Percentiles rank a stretch among this genome's conserved stretches.
Conservation (phyloP, 1,140 invertebrate genomes). For the Akabosia matsudoensis region DNA sequence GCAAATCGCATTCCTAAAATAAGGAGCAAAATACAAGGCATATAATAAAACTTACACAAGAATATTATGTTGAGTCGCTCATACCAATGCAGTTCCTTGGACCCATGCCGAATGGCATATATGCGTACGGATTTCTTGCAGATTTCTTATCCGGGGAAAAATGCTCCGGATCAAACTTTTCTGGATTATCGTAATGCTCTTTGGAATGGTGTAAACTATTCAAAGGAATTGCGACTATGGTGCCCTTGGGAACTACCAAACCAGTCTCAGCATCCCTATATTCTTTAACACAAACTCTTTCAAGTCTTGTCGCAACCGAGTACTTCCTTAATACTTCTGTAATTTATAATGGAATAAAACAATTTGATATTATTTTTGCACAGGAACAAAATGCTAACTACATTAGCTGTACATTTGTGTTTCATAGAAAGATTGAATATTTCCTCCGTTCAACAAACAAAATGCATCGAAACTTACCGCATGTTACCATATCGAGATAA, state of each 20-base stretch:
- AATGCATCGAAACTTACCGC: conserved; percentile 36
- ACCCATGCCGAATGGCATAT: conserved; percentile 66
- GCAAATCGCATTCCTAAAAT: conserved; percentile 36
- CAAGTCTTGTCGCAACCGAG: conserved; percentile 12
- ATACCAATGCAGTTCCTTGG: conserved; percentile 57
- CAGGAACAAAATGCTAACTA: conserved; percentile 45
- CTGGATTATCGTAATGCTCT: conserved; percentile 65
- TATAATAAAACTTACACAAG: no score
- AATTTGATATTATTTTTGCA: not conserved
- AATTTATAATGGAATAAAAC: not conserved
- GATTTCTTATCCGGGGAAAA: conserved; percentile 58
- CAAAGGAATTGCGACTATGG: conserved; percentile 59
- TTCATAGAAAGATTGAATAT: not conserved
- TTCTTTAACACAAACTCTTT: not conserved
- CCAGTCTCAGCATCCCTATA: not conserved
- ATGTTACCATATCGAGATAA: conserved; percentile 57
- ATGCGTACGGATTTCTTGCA: conserved; percentile 53
- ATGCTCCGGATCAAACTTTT: conserved; percentile 69
- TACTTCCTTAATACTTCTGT: conserved; percentile 34
- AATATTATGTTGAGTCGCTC: not conserved
- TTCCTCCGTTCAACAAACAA: not conserved
- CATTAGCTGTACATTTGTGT: not conserved
- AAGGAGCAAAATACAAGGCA: no score
- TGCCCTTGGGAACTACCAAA: conserved; percentile 54
- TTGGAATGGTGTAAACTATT: conserved; percentile 62